A percentile compares a stretch with the other conserved stretches of the same genome.
phyloP scores from a whole-genome alignment of 2,888 invertebrate genomes.

The Diplazon laetatorius region DNA sequence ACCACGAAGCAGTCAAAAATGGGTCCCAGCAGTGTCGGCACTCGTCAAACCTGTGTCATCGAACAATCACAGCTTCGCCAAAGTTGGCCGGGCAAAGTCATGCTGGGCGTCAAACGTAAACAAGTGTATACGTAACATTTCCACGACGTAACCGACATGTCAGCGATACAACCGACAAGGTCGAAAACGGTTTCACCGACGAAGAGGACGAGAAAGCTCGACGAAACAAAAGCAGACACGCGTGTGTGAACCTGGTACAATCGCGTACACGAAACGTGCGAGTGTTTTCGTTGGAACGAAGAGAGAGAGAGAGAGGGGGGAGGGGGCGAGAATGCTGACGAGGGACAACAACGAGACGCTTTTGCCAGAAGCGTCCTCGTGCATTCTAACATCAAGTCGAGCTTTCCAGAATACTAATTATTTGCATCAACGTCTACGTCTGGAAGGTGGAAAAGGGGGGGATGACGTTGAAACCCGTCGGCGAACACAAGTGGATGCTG shows the following conservation, averaged over 20 bases:
- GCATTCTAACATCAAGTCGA: not conserved
- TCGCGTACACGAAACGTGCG: not conserved
- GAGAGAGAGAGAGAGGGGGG: no score
- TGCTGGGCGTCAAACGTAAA: no score
- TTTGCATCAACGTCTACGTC: slow-evolving; percentile 61
- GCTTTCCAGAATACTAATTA: slow-evolving; percentile 67
- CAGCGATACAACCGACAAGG: not conserved
- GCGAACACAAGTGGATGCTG: slow-evolving; percentile 44
- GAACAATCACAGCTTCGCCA: no score
- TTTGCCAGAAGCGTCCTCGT: slow-evolving; percentile 9
- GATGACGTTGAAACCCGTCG: not conserved
- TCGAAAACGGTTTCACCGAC: no score
- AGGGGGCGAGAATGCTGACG: slow-evolving; percentile 15
- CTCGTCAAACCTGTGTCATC: no score
- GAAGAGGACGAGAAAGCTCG: no score
- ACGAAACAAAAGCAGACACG: slow-evolving; percentile 2
- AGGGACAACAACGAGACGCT: slow-evolving; percentile 18
- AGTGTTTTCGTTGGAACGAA: not conserved
- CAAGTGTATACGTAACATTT: no score
- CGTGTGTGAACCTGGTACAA: not conserved
- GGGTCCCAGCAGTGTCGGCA: no score
- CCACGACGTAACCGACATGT: no score
- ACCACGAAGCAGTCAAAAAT: no score
- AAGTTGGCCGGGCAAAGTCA: no score
- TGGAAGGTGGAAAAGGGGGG: not conserved